Base-by-base conservation (phyloP, 2,113 vertebrate genomes). In the Vidua chalybeata region DNA sequence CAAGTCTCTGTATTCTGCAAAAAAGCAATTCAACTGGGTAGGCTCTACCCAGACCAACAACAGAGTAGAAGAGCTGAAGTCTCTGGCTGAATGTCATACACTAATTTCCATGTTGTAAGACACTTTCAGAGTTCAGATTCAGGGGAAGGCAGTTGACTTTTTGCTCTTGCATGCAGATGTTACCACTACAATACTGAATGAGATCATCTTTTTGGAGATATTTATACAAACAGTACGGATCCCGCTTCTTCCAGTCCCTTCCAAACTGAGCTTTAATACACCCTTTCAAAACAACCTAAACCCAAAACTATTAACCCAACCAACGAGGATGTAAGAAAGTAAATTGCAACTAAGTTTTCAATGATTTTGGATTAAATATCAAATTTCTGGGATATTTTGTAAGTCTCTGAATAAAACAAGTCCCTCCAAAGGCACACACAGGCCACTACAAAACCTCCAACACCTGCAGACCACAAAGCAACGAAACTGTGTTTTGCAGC, bases 311-410 rank as follows among this genome's bases (percentile, higher is more conserved):
- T 21, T 22, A 69, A 59, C 24, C 59, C 35, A 83, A 31, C 8
- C 72, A 43, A 79, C 16, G 23, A 43, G 13, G 9, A 54, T 0
- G 0, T 23, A 66, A 69, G 28, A 73, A 84, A 68, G 0, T 39
- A 78, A 37, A 9, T 18, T 2, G 2, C 37, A 66, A 58, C 17
- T 22, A 45, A 45, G 20, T 79, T 85, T 74, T 48, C 59, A 67
- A 19, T 28, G 8, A 27, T 23, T 62, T 28, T 69, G 33, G 22
- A 71, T 24, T 13, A 93, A 71, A 62, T 22, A 67, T 2, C 0
- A 3, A 48, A 87, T 68, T 69, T 11, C 22, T 33, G 24, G 48
- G 51, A 48, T 11, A 63, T 67, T 17, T 79, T 10, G 0, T 13
- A 59, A 64, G 3, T 26, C 35, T 56, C 51, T 43, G 31, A 78